These are phyloP conservation scores for Andrena marginata DNA, from an alignment of 2,888 invertebrate species.

Conservation along the genomic window DNA sequence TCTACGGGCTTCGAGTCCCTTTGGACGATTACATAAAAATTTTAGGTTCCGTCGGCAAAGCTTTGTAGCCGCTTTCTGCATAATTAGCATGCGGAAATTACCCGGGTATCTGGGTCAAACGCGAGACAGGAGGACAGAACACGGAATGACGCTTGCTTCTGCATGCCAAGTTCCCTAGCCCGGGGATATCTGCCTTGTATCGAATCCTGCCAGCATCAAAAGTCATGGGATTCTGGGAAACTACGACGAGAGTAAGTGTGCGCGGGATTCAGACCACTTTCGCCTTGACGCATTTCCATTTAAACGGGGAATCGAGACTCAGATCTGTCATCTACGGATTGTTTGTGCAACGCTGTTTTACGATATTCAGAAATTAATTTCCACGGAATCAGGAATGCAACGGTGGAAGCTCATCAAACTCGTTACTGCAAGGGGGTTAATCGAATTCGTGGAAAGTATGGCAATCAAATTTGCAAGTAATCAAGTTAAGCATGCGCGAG, in stretches of 20 bases:
- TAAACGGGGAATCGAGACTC: too few relatives aligned
- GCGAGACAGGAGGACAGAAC: conserved; percentile 34
- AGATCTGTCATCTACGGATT: neutral
- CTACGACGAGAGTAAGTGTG: neutral
- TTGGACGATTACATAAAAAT: conserved; percentile 47
- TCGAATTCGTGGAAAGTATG: neutral
- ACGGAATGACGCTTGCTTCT: conserved; percentile 28
- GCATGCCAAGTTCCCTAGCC: neutral
- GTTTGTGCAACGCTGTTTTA: neutral
- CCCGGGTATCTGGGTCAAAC: conserved; percentile 52
- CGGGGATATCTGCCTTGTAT: conserved; percentile 24
- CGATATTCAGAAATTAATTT: neutral
- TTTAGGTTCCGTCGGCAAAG: conserved; percentile 29
- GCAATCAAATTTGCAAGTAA: conserved; percentile 7
- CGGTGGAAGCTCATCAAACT: neutral
- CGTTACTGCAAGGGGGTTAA: neutral
- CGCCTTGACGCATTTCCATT: neutral
- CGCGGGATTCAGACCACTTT: neutral
- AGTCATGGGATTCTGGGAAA: neutral
- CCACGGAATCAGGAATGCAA: neutral
- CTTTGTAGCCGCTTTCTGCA: conserved; percentile 45
- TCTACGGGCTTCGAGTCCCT: conserved; percentile 11
- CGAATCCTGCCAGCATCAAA: neutral
- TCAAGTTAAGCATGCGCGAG: neutral
- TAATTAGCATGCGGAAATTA: conserved; percentile 54